Percentiles rank a stretch among this genome's conserved stretches.
Evolutionary conservation across 2,797 vertebrate species (phyloP).

Genomic region (Parauchenoglanis punctatus): DNA sequence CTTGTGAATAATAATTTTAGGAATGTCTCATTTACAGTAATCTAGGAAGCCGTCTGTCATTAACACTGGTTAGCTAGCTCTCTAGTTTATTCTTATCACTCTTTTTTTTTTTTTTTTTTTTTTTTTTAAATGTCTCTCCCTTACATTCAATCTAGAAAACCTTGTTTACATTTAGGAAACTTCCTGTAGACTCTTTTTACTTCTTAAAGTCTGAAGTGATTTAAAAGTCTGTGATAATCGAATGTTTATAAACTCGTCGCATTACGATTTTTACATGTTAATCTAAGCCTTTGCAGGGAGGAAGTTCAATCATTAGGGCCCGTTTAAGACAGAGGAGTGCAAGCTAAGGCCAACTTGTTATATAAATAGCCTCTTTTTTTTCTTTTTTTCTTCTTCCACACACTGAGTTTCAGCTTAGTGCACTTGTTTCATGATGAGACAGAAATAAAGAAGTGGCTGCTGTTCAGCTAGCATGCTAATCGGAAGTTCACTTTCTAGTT

Average conservation of each 20-base stretch:
- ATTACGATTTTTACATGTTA: too few relatives aligned
- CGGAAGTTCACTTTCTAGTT: slow-evolving; percentile 15
- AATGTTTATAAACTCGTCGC: not conserved
- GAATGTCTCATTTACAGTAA: not conserved
- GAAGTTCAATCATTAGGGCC: slow-evolving; percentile 61
- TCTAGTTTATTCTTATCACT: not conserved
- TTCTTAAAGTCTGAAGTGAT: not conserved
- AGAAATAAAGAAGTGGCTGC: slow-evolving; percentile 20
- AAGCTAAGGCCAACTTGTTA: slow-evolving; percentile 38
- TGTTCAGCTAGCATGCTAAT: not conserved
- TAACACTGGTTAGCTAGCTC: not conserved
- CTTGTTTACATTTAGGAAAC: not conserved
- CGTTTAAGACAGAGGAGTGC: slow-evolving; percentile 28
- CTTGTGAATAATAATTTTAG: not conserved
- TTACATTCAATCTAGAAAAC: not conserved
- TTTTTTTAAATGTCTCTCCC: not conserved
- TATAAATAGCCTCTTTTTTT: slow-evolving; percentile 37
- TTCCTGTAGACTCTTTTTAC: not conserved
- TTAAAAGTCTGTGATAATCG: not conserved
- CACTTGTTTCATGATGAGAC: slow-evolving; percentile 19
- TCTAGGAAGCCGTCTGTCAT: not conserved
- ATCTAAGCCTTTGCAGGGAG: slow-evolving; percentile 50
- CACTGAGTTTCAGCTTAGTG: not conserved
- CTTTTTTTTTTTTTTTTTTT: not conserved
- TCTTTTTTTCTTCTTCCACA: not conserved